phyloP scores from a whole-genome alignment of 2,888 invertebrate genomes.

The Agelastica alni region DNA sequence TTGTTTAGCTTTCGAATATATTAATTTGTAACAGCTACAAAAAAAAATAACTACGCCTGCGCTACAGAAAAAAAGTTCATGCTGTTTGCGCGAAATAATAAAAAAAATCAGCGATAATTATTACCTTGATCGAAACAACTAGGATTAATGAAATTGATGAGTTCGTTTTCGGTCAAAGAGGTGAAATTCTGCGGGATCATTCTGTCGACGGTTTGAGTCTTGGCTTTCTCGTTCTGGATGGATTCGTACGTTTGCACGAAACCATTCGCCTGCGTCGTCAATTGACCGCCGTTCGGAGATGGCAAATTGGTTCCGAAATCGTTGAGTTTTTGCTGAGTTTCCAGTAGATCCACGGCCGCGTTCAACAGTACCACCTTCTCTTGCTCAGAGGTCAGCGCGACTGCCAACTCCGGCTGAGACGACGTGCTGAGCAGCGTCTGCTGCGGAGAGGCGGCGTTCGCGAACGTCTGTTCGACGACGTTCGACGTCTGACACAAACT shows the following conservation, averaged over 20 bases:
- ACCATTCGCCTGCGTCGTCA: slow-evolving; percentile 36
- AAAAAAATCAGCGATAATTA: slow-evolving; percentile 25
- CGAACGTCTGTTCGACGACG: slow-evolving; percentile 36
- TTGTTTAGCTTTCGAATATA: no score
- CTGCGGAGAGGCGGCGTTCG: slow-evolving; percentile 27
- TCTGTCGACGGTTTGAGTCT: slow-evolving; percentile 52
- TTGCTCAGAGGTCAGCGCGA: slow-evolving; percentile 61
- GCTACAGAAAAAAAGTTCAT: no score
- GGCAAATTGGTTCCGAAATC: slow-evolving; percentile 45
- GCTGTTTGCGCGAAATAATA: no score
- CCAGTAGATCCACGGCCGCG: slow-evolving; percentile 72
- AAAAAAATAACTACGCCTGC: no score
- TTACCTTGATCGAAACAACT: slow-evolving; percentile 85
- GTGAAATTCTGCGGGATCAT: slow-evolving; percentile 76
- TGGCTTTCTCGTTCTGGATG: slow-evolving; percentile 52
- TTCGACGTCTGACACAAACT: slow-evolving; percentile 46
- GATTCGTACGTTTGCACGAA: slow-evolving; percentile 39
- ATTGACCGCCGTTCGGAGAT: slow-evolving; percentile 14
- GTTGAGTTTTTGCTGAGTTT: slow-evolving; percentile 66
- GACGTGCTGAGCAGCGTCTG: slow-evolving; percentile 25
- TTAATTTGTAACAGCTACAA: no score
- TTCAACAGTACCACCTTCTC: slow-evolving; percentile 77
- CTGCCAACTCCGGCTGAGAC: slow-evolving; percentile 36
- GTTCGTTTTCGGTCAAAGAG: slow-evolving; percentile 85
- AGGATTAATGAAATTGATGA: slow-evolving; percentile 87